These are phyloP conservation scores for Pterostichus niger DNA, from an alignment of 2,888 invertebrate species.

Conservation along the genomic window DNA sequence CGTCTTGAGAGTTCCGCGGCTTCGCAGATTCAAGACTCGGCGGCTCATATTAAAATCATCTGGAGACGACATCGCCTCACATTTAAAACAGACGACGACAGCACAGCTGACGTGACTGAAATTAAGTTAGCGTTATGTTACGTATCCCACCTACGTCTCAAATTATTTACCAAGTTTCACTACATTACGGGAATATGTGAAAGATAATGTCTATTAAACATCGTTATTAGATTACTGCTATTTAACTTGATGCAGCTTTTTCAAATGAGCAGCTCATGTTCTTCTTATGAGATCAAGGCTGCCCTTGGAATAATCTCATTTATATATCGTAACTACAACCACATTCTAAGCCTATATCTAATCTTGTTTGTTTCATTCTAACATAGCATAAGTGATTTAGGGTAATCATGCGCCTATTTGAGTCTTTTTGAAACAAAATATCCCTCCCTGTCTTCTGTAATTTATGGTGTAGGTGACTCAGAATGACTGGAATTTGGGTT, in stretches of 20 bases:
- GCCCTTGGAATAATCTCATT: neutral
- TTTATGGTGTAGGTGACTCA: too few species aligned
- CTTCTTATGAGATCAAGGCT: neutral
- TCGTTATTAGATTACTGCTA: slow-evolving; percentile 38
- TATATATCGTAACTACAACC: neutral
- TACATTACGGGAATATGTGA: slow-evolving; percentile 49
- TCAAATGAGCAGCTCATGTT: neutral
- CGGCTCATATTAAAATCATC: slow-evolving; percentile 57
- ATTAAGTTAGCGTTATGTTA: slow-evolving; percentile 53
- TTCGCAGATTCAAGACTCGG: neutral
- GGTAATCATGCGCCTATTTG: too few species aligned
- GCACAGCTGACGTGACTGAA: slow-evolving; percentile 58
- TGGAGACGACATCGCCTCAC: slow-evolving; percentile 54
- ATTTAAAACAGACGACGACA: slow-evolving; percentile 59
- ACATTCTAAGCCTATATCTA: neutral
- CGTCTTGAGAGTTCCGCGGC: neutral
- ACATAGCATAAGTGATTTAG: too few species aligned
- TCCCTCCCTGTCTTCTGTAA: too few species aligned
- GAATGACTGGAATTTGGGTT: too few species aligned
- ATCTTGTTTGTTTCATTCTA: too few species aligned
- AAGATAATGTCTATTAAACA: slow-evolving; percentile 52
- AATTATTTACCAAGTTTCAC: slow-evolving; percentile 38
- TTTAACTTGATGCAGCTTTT: slow-evolving; percentile 8
- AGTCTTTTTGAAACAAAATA: too few species aligned
- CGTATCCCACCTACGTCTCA: slow-evolving; percentile 40